These are phyloP conservation scores for Zosterops borbonicus DNA, from an alignment of 2,113 vertebrate species.

Conservation along the genomic window DNA sequence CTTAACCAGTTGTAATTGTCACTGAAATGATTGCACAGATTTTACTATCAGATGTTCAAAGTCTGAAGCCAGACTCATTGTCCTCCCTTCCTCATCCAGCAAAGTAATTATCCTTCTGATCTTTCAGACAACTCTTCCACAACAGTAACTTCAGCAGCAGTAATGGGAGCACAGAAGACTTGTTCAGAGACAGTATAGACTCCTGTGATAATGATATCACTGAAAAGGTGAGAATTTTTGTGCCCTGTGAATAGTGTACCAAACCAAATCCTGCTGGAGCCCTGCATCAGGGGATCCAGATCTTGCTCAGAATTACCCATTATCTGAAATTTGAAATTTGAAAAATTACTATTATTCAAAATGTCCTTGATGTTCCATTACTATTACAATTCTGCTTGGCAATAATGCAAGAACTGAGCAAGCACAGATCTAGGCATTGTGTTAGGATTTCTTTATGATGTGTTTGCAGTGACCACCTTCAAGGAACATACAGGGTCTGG, in stretches of 20 bases:
- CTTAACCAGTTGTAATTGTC: neutral
- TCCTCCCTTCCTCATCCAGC: constrained; percentile 37
- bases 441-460: neutral
- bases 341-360: neutral
- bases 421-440: neutral
- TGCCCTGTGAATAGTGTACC: neutral
- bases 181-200: constrained; percentile 95
- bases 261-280: neutral
- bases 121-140: constrained; percentile 90
- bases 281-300: neutral
- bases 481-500: neutral
- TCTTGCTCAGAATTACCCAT: neutral
- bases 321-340: neutral
- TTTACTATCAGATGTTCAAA: neutral
- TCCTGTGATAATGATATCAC: constrained; percentile 93
- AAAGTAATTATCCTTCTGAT: constrained; percentile 56
- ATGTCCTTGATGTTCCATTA: neutral
- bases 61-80: neutral
- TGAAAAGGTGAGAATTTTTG: constrained; percentile 83
- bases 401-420: neutral
- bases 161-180: constrained; percentile 94
- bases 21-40: neutral
- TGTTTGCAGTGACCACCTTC: neutral
- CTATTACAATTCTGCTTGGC: neutral
- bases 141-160: constrained; percentile 97